Conservation (phyloP, 2,113 vertebrate species). For the Girardinichthys multiradiatus region DNA sequence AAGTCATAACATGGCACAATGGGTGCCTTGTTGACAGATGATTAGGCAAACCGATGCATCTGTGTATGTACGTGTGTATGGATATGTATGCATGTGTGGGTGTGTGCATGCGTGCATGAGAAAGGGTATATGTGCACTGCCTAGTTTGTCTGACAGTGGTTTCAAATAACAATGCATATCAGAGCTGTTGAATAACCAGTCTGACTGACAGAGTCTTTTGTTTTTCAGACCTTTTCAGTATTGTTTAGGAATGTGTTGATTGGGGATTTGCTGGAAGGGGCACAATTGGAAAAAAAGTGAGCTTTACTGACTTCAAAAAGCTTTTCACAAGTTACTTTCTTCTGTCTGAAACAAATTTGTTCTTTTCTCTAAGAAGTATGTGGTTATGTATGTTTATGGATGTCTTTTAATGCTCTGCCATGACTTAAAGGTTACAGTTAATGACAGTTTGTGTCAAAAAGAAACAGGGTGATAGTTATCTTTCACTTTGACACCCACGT, state of each 20-base stretch:
- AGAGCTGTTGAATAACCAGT: slow-evolving; percentile 60
- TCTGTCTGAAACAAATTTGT: slow-evolving; percentile 30
- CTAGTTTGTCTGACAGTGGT: slow-evolving; percentile 68
- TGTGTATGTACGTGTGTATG: slow-evolving; percentile 19
- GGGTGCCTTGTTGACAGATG: slow-evolving; percentile 73
- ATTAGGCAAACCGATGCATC: slow-evolving; percentile 57
- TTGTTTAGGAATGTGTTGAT: slow-evolving; percentile 65
- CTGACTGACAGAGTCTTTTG: slow-evolving; percentile 67
- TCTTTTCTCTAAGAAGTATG: slow-evolving; percentile 13
- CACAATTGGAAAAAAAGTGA: slow-evolving; percentile 42
- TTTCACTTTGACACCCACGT: slow-evolving; percentile 16
- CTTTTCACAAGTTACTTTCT: slow-evolving; percentile 23
- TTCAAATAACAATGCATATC: slow-evolving; percentile 76
- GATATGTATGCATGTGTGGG: slow-evolving; percentile 11
- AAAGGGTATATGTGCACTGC: slow-evolving; percentile 26
- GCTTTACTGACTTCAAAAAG: slow-evolving; percentile 47
- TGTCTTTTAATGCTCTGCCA: slow-evolving; percentile 14
- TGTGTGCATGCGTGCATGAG: slow-evolving; percentile 8
- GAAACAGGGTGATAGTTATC: slow-evolving; percentile 45
- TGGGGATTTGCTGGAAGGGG: slow-evolving; percentile 62
- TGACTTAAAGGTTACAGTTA: slow-evolving; percentile 39
- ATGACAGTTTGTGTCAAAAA: slow-evolving; percentile 38
- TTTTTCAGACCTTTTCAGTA: slow-evolving; percentile 69
- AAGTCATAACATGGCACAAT: slow-evolving; percentile 75
- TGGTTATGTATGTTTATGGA: slow-evolving; percentile 7